Base-by-base conservation (phyloP, 2,113 vertebrate species). In the Agelaius phoeniceus region DNA sequence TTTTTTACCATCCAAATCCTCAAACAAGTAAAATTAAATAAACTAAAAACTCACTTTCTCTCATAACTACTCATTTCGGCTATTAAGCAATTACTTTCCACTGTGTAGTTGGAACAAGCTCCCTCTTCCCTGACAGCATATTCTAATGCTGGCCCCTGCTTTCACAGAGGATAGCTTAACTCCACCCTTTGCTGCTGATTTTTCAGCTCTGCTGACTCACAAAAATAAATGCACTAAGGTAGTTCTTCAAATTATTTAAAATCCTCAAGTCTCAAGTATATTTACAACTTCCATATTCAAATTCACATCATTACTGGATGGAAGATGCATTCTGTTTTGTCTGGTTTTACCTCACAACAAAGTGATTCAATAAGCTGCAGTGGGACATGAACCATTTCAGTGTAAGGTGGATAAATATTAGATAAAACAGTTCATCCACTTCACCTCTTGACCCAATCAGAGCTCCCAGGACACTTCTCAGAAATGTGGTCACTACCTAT, bases 71-170 rank as follows among this genome's bases (percentile, higher is more conserved):
- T 49, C 10, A 71, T 66, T 73, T 66, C 75, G 65, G 27, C 39
- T 93, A 63, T 35, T 86, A 79, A 63, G 30, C 83, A 86, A 79
- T 26, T 69, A 28, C 5, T 65, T 84, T 84, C 52, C 26, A n/a
- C 17, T 52, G 9, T 4, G 3, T 10, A 71, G 24, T 13, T 78
- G 52, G 84, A 78, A 58, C 21, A 84, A 74, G 15, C 6, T 74
- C 43, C 23, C 28, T 85, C 74, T 93, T 71, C 24, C 35, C 57
- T 75, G 37, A 84, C 10, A 89, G 31, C 13, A 44, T 55, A 41
- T 19, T 87, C n/a, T 67, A 62, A 30, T 1, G 0, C 5, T 46
- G 43, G 18, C 27, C n/a, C 37, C 28, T 1, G 0, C 28, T 22
- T 66, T 66, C 19, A 69, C 7, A 69, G 54, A 77, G 11, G 17